These are phyloP conservation scores for Euzophera pinguis DNA, from an alignment of 2,888 invertebrate species.

Conservation along the genomic window DNA sequence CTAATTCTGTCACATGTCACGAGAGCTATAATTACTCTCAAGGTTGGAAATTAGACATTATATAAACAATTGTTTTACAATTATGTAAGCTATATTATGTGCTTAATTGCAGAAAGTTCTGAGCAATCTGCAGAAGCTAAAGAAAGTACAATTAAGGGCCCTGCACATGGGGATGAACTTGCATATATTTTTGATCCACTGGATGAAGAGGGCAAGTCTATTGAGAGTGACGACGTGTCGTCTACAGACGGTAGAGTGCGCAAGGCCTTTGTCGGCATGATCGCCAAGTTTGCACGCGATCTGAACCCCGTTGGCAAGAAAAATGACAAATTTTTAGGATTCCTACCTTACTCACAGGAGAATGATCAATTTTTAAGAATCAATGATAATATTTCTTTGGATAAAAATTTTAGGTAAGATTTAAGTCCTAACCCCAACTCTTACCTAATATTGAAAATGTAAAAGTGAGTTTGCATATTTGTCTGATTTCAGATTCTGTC, in stretches of 20 bases:
- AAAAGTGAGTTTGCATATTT: too few species aligned
- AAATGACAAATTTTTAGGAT: constrained; percentile 32
- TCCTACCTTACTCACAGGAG: constrained; percentile 42
- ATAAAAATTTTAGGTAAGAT: constrained; percentile 61
- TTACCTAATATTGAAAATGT: too few species aligned
- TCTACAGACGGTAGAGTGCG: constrained; percentile 82
- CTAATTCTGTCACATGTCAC: too few species aligned
- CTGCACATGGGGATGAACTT: constrained; percentile 86
- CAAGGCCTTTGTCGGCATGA: constrained; percentile 82
- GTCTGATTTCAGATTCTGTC: constrained; percentile 81
- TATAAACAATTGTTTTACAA: background rate
- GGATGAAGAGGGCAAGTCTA: constrained; percentile 78
- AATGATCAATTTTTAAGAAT: constrained; percentile 59
- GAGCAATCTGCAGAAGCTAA: constrained; percentile 20
- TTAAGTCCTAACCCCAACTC: too few species aligned
- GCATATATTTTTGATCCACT: constrained; percentile 85
- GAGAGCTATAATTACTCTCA: too few species aligned
- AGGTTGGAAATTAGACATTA: background rate
- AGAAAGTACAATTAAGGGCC: constrained; percentile 40
- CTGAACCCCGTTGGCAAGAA: constrained; percentile 32
- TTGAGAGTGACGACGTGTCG: constrained; percentile 52
- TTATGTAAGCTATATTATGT: background rate
- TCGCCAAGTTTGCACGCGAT: constrained; percentile 83
- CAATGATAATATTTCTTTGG: constrained; percentile 42
- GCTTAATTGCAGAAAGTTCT: constrained; percentile 28